phyloP scores from a whole-genome alignment of 1,140 invertebrate genomes.

The Pseudomyrmex flavicornis region DNA sequence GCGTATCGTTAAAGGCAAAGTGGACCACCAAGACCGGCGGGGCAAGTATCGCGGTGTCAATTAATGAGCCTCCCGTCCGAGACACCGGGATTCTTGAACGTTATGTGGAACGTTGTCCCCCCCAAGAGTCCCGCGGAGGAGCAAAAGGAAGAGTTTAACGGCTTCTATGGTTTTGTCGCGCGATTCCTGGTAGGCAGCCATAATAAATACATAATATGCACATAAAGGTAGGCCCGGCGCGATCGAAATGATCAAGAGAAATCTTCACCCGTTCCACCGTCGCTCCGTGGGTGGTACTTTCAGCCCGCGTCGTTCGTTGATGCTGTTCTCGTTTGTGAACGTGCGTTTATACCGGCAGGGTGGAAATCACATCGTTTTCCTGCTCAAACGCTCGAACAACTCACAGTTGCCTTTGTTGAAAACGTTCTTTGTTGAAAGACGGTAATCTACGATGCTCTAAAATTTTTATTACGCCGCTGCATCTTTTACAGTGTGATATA shows the following conservation, averaged over 20 bases:
- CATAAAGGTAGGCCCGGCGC: slow-evolving; percentile 83
- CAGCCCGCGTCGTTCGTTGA: not conserved
- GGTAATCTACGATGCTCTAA: slow-evolving; percentile 28
- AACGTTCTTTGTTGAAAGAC: slow-evolving; percentile 47
- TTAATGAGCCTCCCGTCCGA: slow-evolving; percentile 78
- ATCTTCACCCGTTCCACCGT: slow-evolving; percentile 64
- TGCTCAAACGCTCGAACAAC: slow-evolving; percentile 22
- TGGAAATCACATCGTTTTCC: slow-evolving; percentile 67
- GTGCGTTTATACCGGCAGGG: slow-evolving; percentile 15
- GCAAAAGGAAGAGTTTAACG: slow-evolving; percentile 74
- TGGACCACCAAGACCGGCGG: slow-evolving; percentile 81
- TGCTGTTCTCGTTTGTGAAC: slow-evolving; percentile 3
- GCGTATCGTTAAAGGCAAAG: slow-evolving; percentile 75
- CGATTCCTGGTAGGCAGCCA: slow-evolving; percentile 81
- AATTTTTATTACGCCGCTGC: slow-evolving; percentile 31
- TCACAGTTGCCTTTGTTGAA: not conserved
- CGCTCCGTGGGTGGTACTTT: slow-evolving; percentile 76
- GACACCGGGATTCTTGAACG: slow-evolving; percentile 47
- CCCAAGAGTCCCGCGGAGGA: slow-evolving; percentile 64
- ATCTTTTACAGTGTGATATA: slow-evolving; percentile 5
- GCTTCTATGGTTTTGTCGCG: slow-evolving; percentile 81
- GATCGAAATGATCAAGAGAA: slow-evolving; percentile 82
- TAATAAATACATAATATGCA: slow-evolving; percentile 85
- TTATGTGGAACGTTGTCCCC: slow-evolving; percentile 63
- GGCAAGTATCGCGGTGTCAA: slow-evolving; percentile 82